A percentile compares a stretch with the other conserved stretches of the same genome.
phyloP scores from a whole-genome alignment of 2,888 invertebrate species.

The Mayetiola destructor region DNA sequence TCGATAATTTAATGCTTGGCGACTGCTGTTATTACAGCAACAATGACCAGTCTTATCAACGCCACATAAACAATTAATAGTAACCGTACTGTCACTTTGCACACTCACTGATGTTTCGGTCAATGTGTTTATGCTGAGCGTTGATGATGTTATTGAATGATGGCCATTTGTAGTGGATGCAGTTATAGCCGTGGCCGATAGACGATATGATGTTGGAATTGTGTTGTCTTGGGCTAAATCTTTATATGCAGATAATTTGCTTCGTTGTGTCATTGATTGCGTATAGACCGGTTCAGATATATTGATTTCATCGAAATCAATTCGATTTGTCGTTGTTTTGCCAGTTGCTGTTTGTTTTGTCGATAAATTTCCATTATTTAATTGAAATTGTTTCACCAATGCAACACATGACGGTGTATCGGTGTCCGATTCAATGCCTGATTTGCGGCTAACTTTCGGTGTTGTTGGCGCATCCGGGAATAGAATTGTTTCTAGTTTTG shows the following conservation, averaged over 20 bases:
- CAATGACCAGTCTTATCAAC: slow-evolving; percentile 4
- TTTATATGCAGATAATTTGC: slow-evolving; percentile 8
- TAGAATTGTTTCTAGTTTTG: slow-evolving; percentile 28
- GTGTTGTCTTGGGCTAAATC: neutral
- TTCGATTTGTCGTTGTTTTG: neutral
- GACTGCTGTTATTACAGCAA: slow-evolving; percentile 5
- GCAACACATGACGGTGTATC: slow-evolving; percentile 39
- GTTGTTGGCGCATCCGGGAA: slow-evolving; percentile 51
- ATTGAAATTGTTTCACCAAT: slow-evolving; percentile 34
- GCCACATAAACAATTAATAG: slow-evolving; percentile 10
- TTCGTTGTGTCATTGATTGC: neutral
- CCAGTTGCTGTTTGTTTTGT: slow-evolving; percentile 12
- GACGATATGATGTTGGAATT: neutral
- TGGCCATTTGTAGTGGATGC: slow-evolving; percentile 16
- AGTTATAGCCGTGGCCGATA: slow-evolving; percentile 4
- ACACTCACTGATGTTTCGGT: neutral
- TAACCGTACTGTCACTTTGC: neutral
- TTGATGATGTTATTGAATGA: neutral
- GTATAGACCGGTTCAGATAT: neutral
- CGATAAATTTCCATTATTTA: slow-evolving; percentile 23
- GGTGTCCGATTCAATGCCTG: slow-evolving; percentile 31
- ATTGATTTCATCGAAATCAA: neutral
- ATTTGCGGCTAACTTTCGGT: slow-evolving; percentile 50
- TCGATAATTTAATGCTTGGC: neutral
- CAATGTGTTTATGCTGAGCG: neutral